Base-by-base conservation (phyloP, 2,888 invertebrate species). In the Onchidella celtica region DNA sequence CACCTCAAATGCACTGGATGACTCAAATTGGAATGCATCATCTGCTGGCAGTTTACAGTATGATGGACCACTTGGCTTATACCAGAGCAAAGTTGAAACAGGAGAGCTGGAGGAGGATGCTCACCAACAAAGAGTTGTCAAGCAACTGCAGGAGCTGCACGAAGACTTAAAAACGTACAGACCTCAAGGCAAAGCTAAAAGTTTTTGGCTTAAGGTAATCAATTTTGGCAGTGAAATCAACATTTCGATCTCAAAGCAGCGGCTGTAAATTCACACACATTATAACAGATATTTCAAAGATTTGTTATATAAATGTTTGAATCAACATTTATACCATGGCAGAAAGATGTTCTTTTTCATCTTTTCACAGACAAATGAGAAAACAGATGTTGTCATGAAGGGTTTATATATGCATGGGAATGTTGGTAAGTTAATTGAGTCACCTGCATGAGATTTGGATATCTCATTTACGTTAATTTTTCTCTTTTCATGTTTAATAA, bases 51-150 rank as follows among this genome's bases (percentile, higher is more conserved):
- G n/a, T 4, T 21, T 9, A 24, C 66, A 14, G 34, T 9, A 17
- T 29, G 72, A 79, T 70, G 87, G 88, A 61, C 90, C 90, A 40
- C 69, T 90, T 59, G 78, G 80, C 29, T 85, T 88, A 21, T 93
- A 93, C 84, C 85, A 87, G 78, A 78, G 84, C 38, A 87, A 97
- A 96, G 94, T 97, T 82, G 59, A 88, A 27, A 87, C 84, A 17
- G 93, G 93, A 24, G 91, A 93, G 74, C 86, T 94, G 40, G 87
- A 89, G n/a, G 87, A 94, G 76, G 98, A 98, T 94, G 93, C 95
- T 29, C 95, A 96, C 90, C 98, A 98, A 91, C 94, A 95, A 84
- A 94, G 94, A 89, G 95, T 98, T 21, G 95, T 96, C 38, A 93
- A 95, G 85, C 94, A 95, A 34, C 94, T 98, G 78, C 96, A 98